Evolutionary conservation across 2,797 vertebrate genomes (phyloP), one percentile per base, ranked within the genome.

Genomic region (Cirrhinus mrigala): DNA sequence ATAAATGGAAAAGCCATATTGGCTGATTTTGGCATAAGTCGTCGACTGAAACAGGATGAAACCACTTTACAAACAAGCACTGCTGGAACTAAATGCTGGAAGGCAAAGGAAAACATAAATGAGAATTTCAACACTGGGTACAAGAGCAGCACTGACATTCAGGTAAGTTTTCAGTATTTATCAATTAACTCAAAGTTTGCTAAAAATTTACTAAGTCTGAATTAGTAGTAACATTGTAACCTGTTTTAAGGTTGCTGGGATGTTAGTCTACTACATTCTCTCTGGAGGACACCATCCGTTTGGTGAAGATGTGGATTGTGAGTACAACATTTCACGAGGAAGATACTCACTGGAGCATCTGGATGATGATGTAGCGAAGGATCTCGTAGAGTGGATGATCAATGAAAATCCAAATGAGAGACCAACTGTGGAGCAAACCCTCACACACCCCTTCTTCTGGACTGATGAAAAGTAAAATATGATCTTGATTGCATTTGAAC

Each of bases 21-120:
- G 56, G 88, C 94, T 20, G 92, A 94, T 81, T 95, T 94, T 90
- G 93, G 94, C 9, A 93, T 94, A 95, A 16, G 94, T 50, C 82
- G 94, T 70, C 79, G 76, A 12, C 62, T 95, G 29, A 82, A 3
- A 0, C 79, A 33, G 29, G 88, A 18, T 0, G 83, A 94, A 87
- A 94, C 90, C n/a, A 92, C 91, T 52, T 3, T 81, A 2, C 50
- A 0, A 11, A 94, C 93, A 20, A 9, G 3, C 1, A 74, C 71
- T 20, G 91, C 90, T 86, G 94, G 94, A 91, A 94, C 94, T 18
- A 90, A 24, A 82, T 92, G 82, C 77, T 95, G 94, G 93, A 94
- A 88, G 90, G 92, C 94, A 83, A 92, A 50, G 0, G 94, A 95
- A 75, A 87, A 87, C 20, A 58, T 95, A 46, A 9, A 15, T 33